Base-by-base conservation (phyloP, 2,797 vertebrate species). In the Oreochromis mossambicus region DNA sequence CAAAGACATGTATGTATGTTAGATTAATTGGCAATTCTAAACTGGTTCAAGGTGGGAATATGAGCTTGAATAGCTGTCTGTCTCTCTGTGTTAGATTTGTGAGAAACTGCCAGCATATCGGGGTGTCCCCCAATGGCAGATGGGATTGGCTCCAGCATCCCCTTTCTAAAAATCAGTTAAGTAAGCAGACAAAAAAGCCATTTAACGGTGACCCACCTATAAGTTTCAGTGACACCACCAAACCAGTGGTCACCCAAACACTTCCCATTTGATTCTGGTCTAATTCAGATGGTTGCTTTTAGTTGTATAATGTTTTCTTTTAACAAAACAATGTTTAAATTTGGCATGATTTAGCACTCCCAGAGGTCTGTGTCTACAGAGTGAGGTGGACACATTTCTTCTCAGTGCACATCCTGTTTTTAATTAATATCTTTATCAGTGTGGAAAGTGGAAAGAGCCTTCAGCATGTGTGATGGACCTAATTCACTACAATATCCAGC, bases 371-470 rank as follows among this genome's bases (percentile, higher is more conserved):
- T 43, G 51, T 84, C 79, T 50, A 38, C 82, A 19, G 11, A 83
- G 66, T 32, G 21, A 77, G 80, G 32, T 12, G 7, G 52, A 14
- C 46, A 48, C 84, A 77, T 58, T 43, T 85, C 50, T 52, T 77
- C 84, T 77, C 38, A 14, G 73, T 34, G 50, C 77, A 79, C 73
- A 63, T n/a, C 46, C 52, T 70, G 19, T 46, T 43, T 83, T 85
- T 87, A 89, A 89, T 81, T 87, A 86, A 90, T 83, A 83, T 51
- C 75, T 81, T 89, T 83, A 91, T 83, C 84, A 81, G 82, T 14
- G 70, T 12, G 54, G n/a, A 46, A 76, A 84, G 79, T 3, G 9
- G 55, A 78, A 83, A 78, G 24, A 79, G 82, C 63, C 86, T 80
- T 79, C 46, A 46, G 81, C 29, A 38, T 50, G 66, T 81, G 52